Conservation (phyloP, 2,113 vertebrate genomes). For the Desmodus rotundus region DNA sequence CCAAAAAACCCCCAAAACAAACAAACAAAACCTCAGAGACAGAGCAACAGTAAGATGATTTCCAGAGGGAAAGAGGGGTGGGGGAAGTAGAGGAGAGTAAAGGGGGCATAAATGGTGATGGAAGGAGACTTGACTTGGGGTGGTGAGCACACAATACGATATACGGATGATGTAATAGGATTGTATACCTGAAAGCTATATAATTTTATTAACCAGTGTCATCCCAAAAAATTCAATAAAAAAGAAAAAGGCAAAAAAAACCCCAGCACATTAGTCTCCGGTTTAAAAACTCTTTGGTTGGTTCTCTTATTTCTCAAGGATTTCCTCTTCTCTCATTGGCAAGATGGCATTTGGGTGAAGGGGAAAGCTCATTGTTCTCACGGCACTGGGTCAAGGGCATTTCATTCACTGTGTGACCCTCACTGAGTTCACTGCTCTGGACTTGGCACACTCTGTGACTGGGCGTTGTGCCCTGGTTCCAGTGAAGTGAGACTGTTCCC, state of each 20-base stretch:
- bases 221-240: background rate
- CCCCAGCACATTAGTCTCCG: background rate
- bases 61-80: background rate
- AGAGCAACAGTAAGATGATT: background rate
- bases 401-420: conserved; percentile 7
- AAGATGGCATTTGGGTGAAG: background rate
- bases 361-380: background rate
- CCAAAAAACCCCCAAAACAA: background rate
- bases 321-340: background rate
- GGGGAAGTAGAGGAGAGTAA: background rate
- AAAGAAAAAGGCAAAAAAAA: background rate
- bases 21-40: background rate
- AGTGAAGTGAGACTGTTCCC: conserved; percentile 2
- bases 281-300: background rate
- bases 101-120: background rate
- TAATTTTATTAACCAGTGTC: background rate
- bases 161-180: background rate
- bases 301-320: background rate
- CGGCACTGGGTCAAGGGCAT: background rate
- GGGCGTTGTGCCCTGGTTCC: background rate
- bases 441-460: conserved; percentile 26
- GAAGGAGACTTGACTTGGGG: background rate
- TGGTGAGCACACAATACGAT: background rate
- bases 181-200: background rate
- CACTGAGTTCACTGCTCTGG: background rate